These are phyloP conservation scores for Heliconius hortense DNA, from an alignment of 2,888 invertebrate species.

Conservation along the genomic window DNA sequence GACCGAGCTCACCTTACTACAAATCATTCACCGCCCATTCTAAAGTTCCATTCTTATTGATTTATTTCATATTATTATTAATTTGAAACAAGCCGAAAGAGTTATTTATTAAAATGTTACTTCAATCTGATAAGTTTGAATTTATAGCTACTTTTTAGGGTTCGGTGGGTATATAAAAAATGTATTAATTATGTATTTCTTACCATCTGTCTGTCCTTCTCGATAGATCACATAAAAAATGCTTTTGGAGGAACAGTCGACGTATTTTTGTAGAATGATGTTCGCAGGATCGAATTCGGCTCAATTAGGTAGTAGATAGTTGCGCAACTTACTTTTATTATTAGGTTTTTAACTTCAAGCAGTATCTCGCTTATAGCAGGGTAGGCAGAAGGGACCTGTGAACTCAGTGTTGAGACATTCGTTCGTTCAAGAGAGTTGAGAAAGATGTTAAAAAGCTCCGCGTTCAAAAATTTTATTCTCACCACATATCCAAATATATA, in stretches of 20 bases:
- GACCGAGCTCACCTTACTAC: slow-evolving; percentile 74
- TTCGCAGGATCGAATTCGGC: not conserved
- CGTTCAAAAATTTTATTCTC: no score
- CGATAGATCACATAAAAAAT: not conserved
- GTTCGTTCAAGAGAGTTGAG: no score
- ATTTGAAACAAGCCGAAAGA: slow-evolving; percentile 57
- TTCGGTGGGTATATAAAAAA: slow-evolving; percentile 13
- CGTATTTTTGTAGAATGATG: not conserved
- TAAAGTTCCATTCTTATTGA: slow-evolving; percentile 80
- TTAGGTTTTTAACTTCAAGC: no score
- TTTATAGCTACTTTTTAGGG: slow-evolving; percentile 62
- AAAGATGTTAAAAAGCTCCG: no score
- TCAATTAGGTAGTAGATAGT: no score
- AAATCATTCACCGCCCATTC: slow-evolving; percentile 78
- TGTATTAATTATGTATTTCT: not conserved
- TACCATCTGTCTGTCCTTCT: not conserved
- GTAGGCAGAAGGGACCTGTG: no score
- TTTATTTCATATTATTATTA: slow-evolving; percentile 81
- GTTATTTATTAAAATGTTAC: slow-evolving; percentile 74
- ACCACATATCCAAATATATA: not conserved
- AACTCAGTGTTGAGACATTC: no score
- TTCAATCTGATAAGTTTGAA: slow-evolving; percentile 70
- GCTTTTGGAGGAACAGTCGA: no score
- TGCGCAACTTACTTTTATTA: no score
- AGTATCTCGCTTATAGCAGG: no score